Evolutionary conservation across 2,113 vertebrate genomes (phyloP), one percentile per base, ranked within the genome.

Genomic region (Morone chrysops): DNA sequence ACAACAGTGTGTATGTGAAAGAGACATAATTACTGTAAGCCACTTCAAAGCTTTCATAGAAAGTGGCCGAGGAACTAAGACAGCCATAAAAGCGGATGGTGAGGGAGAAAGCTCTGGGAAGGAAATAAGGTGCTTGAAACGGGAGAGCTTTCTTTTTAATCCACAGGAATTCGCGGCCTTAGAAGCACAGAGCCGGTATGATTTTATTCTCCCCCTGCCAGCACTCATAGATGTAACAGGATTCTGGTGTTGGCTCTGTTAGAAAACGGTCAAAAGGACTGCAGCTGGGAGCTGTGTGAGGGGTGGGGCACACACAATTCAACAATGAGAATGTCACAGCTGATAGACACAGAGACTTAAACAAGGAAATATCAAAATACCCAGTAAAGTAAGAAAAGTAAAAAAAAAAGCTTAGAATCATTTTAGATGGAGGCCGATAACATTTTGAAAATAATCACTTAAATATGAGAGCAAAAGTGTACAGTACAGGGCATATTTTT

Each of bases 1-100:
- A 25, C 25, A 25, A 25, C 25, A 25, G 25, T 25, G 25, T 25
- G 25, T 25, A 25, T 25, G 25, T 25, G 25, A 25, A 25, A 25
- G 25, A 25, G 25, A 25, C 25, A 25, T 25, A 25, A 25, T 25
- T 25, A n/a, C n/a, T 92, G 88, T 48, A 41, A 31, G 53, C 13
- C 38, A 4, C 70, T 81, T 85, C 77, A 83, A 87, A 82, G 84
- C 53, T 17, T 69, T 18, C 66, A 76, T 53, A 69, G 85, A 82
- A 80, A 70, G 18, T 2, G 56, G 36, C 53, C 48, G 18, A 20
- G 53, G 65, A 63, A 80, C 51, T 54, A 25, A 83, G 38, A 54
- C 53, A 36, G 75, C 75, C 61, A 61, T 82, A 69, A 87, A 72
- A 57, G 65, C 56, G 45, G 53, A 50, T 2, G 78, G 71, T 1